Conservation (phyloP, 2,888 invertebrate genomes). For the Invenusta paracnida region DNA sequence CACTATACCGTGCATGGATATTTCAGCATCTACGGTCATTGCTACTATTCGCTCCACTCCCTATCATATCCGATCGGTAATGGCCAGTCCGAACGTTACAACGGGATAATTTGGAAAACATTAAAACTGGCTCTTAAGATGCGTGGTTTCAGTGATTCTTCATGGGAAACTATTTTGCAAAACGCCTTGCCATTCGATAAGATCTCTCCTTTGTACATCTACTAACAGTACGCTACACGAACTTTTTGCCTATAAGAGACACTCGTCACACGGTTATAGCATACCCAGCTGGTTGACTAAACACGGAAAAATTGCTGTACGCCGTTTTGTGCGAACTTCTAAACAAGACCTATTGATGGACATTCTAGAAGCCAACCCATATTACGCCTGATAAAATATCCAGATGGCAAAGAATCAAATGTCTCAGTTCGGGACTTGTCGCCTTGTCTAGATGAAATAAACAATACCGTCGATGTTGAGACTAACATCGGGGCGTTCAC, state of each 20-base stretch:
- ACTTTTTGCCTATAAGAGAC: slow-evolving; percentile 27
- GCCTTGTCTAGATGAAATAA: slow-evolving; percentile 27
- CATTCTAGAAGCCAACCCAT: slow-evolving; percentile 38
- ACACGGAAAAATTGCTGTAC: slow-evolving; percentile 1
- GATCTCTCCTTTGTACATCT: slow-evolving; percentile 35
- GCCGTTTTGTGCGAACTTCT: slow-evolving; percentile 2
- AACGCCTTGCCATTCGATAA: slow-evolving; percentile 32
- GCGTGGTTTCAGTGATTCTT: slow-evolving; percentile 20
- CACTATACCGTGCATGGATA: too few relatives aligned
- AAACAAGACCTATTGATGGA: slow-evolving; percentile 27
- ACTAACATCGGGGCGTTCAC: slow-evolving; percentile 1
- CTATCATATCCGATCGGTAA: background rate
- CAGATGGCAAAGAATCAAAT: slow-evolving; percentile 42
- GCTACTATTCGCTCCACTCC: background rate
- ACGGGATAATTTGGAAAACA: slow-evolving; percentile 36
- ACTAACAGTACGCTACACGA: slow-evolving; percentile 33
- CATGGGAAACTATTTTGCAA: slow-evolving; percentile 24
- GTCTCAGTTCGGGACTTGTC: slow-evolving; percentile 42
- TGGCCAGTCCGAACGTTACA: slow-evolving; percentile 36
- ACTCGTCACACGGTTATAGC: background rate
- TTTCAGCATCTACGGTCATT: background rate
- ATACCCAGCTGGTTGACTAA: slow-evolving; percentile 30
- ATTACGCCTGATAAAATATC: slow-evolving; percentile 41
- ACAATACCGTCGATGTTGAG: slow-evolving; percentile 5
- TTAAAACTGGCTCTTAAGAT: slow-evolving; percentile 25